phyloP scores from a whole-genome alignment of 2,797 vertebrate genomes.

The Novumbra hubbsi region DNA sequence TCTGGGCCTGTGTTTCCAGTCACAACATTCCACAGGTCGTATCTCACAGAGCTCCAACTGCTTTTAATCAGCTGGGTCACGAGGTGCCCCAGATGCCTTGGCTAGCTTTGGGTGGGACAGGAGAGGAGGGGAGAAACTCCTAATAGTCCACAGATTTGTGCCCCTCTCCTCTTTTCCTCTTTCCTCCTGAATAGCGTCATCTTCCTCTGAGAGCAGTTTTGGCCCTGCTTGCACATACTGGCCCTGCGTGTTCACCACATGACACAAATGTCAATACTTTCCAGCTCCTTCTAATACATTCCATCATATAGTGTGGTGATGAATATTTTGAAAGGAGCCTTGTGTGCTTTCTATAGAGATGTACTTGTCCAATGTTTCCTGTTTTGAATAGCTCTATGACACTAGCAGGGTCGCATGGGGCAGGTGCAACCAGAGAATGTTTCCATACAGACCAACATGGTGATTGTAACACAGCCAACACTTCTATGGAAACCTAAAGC shows the following conservation, averaged over 20 bases:
- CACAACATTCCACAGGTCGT: slow-evolving; percentile 72
- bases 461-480: background rate
- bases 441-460: background rate
- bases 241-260: slow-evolving; percentile 34
- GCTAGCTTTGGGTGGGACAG: slow-evolving; percentile 67
- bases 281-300: slow-evolving; percentile 60
- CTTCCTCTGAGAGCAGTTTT: slow-evolving; percentile 62
- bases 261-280: slow-evolving; percentile 40
- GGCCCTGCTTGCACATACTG: slow-evolving; percentile 45
- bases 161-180: slow-evolving; percentile 43
- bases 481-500: background rate
- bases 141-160: slow-evolving; percentile 75
- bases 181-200: slow-evolving; percentile 68
- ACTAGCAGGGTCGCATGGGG: background rate
- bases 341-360: slow-evolving; percentile 50
- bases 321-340: slow-evolving; percentile 49
- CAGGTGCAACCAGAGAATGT: background rate
- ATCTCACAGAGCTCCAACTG: slow-evolving; percentile 74
- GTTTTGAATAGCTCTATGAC: background rate
- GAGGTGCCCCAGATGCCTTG: slow-evolving; percentile 76
- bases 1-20: slow-evolving; percentile 58
- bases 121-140: slow-evolving; percentile 47
- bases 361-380: background rate
- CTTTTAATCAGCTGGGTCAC: slow-evolving; percentile 79
- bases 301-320: slow-evolving; percentile 44